Evolutionary conservation across 2,888 invertebrate species (phyloP).

Genomic region (Eudasyphora cyanicolor): DNA sequence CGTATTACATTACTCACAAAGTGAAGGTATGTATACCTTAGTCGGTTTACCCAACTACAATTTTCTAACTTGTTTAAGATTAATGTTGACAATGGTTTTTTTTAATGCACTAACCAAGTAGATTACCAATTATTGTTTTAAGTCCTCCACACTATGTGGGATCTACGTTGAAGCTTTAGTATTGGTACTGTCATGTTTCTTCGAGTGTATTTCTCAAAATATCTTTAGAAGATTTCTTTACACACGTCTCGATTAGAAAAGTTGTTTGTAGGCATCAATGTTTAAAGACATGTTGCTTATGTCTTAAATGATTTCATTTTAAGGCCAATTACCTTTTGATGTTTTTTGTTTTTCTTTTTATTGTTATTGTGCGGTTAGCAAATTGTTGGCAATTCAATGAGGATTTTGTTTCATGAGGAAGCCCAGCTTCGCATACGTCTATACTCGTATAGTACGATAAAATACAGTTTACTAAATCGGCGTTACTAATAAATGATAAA

Average conservation of each 20-base stretch:
- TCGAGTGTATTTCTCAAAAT: background rate
- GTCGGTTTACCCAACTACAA: no score
- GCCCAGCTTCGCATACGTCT: background rate
- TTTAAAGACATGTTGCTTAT: constrained; percentile 33
- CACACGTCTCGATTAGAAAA: background rate
- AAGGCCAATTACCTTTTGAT: constrained; percentile 62
- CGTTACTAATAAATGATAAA: background rate
- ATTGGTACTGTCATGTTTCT: background rate
- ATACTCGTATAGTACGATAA: constrained; percentile 1
- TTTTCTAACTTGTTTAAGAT: no score
- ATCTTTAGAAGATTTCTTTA: background rate
- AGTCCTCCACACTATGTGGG: no score
- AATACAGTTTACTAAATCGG: constrained; percentile 42
- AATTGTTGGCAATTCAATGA: constrained; percentile 51
- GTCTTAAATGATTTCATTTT: constrained; percentile 44
- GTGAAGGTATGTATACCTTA: no score
- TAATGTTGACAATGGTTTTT: no score
- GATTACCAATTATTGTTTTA: no score
- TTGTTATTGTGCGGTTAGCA: constrained; percentile 57
- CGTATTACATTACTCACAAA: no score
- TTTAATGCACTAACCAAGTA: no score
- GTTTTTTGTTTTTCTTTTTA: constrained; percentile 33
- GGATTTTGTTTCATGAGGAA: background rate
- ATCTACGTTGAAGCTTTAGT: no score
- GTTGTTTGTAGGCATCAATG: constrained; percentile 40